Evolutionary conservation across 2,797 vertebrate species (phyloP).

Genomic region (Potorous gilbertii): DNA sequence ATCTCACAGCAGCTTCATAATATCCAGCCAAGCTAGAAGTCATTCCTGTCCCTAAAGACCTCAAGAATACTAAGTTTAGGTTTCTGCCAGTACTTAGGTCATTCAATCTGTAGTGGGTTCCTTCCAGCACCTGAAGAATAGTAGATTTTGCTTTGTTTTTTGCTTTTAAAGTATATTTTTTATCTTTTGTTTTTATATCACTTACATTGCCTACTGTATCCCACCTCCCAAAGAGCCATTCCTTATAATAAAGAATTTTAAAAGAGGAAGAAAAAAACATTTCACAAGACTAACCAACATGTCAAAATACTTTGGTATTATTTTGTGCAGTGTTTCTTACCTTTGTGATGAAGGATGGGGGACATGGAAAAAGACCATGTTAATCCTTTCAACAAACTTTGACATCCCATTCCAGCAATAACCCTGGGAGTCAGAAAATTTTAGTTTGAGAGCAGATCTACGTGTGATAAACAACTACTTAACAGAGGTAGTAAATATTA

Average conservation of each 20-base stretch:
- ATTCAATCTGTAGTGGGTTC: not conserved
- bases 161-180: not conserved
- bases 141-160: not conserved
- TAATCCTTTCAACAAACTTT: not conserved
- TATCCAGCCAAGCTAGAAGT: not conserved
- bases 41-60: not conserved
- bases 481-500: not conserved
- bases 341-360: not conserved
- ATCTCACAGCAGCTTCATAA: not conserved
- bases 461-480: not conserved
- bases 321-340: not conserved
- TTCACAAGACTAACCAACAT: not conserved
- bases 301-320: not conserved
- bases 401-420: not conserved
- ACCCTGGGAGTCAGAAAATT: not conserved
- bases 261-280: not conserved
- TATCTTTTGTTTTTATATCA: not conserved
- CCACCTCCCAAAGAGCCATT: not conserved
- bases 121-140: not conserved
- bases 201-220: not conserved
- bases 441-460: not conserved
- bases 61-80: not conserved
- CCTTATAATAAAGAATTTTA: not conserved
- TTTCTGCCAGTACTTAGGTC: slow-evolving; percentile 40
- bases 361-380: not conserved